phyloP scores from a whole-genome alignment of 1,140 invertebrate genomes.

The Drosophila ercepeae region DNA sequence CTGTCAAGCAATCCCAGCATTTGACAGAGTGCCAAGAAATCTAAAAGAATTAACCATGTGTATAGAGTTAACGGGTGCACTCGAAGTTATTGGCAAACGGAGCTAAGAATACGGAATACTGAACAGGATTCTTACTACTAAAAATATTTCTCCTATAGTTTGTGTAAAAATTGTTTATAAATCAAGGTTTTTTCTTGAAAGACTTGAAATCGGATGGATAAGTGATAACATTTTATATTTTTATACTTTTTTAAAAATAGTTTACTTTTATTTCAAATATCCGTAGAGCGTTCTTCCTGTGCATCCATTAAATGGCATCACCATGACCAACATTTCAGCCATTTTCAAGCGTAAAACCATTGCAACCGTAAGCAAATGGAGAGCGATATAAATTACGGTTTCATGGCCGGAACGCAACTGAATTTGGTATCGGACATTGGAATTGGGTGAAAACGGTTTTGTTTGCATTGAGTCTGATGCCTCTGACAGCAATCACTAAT shows the following conservation, averaged over 20 bases:
- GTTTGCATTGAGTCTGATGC: slow-evolving; percentile 42
- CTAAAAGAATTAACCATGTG: slow-evolving; percentile 40
- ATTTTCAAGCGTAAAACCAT: slow-evolving; percentile 36
- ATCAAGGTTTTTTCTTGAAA: too few relatives aligned
- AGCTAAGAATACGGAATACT: background rate
- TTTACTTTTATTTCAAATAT: background rate
- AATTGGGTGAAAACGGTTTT: slow-evolving; percentile 37
- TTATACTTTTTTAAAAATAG: too few relatives aligned
- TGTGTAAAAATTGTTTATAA: too few relatives aligned
- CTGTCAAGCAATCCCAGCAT: slow-evolving; percentile 53
- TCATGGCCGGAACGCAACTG: slow-evolving; percentile 24
- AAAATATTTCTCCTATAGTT: too few relatives aligned
- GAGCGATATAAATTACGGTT: slow-evolving; percentile 46
- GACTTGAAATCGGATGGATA: too few relatives aligned
- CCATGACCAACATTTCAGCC: slow-evolving; percentile 5
- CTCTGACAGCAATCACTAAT: slow-evolving; percentile 60
- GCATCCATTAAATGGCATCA: background rate
- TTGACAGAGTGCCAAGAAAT: slow-evolving; percentile 38
- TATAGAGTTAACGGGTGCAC: slow-evolving; percentile 5
- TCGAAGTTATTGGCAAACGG: background rate
- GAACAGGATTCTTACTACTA: background rate
- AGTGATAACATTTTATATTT: too few relatives aligned
- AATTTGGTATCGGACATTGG: slow-evolving; percentile 26
- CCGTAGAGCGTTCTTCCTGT: too few relatives aligned
- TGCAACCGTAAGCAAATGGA: slow-evolving; percentile 38